These are phyloP conservation scores for Bryconaethiops microstoma DNA, from an alignment of 2,797 vertebrate species.

Conservation along the genomic window DNA sequence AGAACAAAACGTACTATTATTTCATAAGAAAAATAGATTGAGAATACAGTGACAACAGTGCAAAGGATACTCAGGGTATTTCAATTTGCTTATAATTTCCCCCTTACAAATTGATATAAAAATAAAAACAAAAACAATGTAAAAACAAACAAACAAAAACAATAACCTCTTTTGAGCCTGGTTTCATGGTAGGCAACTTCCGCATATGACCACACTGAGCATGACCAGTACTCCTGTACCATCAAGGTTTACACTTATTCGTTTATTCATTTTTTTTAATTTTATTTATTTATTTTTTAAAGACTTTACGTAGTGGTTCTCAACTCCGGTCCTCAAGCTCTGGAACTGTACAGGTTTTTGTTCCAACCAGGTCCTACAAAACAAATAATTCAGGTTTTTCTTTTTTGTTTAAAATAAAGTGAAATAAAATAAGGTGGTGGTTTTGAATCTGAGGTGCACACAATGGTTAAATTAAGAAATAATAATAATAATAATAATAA, in stretches of 20 bases:
- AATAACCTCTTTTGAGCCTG: conserved; percentile 75
- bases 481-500: conserved; percentile 48
- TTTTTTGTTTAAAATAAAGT: conserved; percentile 73
- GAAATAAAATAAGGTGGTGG: conserved; percentile 53
- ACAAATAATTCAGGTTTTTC: conserved; percentile 81
- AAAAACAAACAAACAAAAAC: conserved; percentile 64
- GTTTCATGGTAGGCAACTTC: conserved; percentile 72
- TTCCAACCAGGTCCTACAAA: conserved; percentile 90
- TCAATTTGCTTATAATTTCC: conserved; percentile 71
- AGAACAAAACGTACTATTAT: conserved; percentile 72
- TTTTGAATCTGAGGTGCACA: conserved; percentile 78
- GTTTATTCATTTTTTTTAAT: conserved; percentile 59
- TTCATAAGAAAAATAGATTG: conserved; percentile 83
- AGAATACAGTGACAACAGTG: conserved; percentile 82
- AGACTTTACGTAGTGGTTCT: conserved; percentile 85
- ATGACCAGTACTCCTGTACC: conserved; percentile 78
- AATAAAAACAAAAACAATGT: conserved; percentile 63
- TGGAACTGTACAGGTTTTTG: conserved; percentile 88
- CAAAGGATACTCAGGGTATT: conserved; percentile 81
- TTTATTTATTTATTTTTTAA: conserved; percentile 62
- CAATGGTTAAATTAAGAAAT: conserved; percentile 65
- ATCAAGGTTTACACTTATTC: conserved; percentile 70
- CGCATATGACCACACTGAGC: conserved; percentile 64
- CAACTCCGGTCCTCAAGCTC: conserved; percentile 89
- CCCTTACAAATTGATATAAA: conserved; percentile 80